Conservation (phyloP, 1,140 invertebrate species). For the Rhizoglyphus robini region DNA sequence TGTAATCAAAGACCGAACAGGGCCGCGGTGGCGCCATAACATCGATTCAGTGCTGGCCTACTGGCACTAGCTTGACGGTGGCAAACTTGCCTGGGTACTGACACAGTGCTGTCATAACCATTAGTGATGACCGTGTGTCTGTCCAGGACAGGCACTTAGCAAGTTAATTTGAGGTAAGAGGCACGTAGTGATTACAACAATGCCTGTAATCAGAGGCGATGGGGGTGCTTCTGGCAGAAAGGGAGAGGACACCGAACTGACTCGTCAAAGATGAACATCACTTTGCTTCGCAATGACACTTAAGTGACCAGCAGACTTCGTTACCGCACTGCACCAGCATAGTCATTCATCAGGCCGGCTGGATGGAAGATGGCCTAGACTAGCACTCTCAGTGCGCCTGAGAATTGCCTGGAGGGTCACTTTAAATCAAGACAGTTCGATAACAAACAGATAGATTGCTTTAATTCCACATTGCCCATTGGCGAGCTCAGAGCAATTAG, state of each 20-base stretch:
- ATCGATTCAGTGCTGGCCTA: neutral
- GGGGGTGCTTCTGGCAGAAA: slow-evolving; percentile 1
- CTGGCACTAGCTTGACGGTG: neutral
- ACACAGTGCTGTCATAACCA: no score
- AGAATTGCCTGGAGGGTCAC: neutral
- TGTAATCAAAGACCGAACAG: neutral
- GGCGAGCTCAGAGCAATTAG: neutral
- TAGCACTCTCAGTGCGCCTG: neutral
- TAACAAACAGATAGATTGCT: slow-evolving; percentile 1
- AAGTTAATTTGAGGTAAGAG: neutral
- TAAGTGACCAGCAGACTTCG: neutral
- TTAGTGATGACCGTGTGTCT: no score
- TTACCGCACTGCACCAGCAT: neutral
- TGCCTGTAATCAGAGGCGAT: slow-evolving; percentile 4
- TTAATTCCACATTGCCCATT: neutral
- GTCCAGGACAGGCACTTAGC: slow-evolving; percentile 1
- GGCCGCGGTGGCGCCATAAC: neutral
- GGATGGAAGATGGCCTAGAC: neutral
- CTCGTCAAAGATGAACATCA: neutral
- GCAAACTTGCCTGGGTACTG: neutral
- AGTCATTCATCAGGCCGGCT: neutral
- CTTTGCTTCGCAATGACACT: neutral
- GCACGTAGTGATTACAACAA: slow-evolving; percentile 5
- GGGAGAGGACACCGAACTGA: neutral
- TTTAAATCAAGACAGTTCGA: slow-evolving; percentile 8